phyloP scores from a whole-genome alignment of 2,888 invertebrate species.

The Catocala sponsa region DNA sequence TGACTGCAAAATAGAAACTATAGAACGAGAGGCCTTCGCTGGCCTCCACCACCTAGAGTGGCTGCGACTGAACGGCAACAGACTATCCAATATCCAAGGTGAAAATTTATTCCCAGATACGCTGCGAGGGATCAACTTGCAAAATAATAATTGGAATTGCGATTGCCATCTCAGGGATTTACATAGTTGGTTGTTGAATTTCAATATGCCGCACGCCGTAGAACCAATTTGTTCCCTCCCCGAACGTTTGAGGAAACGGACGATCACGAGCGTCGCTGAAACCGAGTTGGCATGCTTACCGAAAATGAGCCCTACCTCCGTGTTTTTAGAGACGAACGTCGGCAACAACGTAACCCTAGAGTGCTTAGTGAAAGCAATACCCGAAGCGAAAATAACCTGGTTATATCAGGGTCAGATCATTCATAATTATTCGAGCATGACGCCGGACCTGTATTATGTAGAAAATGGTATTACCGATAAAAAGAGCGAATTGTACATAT shows the following conservation, averaged over 20 bases:
- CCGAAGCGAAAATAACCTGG: slow-evolving; percentile 95
- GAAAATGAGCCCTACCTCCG: slow-evolving; percentile 92
- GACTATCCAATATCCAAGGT: slow-evolving; percentile 91
- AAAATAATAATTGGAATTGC: slow-evolving; percentile 96
- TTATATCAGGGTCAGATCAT: slow-evolving; percentile 94
- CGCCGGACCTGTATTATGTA: slow-evolving; percentile 91
- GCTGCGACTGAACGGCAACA: slow-evolving; percentile 94
- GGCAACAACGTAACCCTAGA: slow-evolving; percentile 94
- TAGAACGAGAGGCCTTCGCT: slow-evolving; percentile 94
- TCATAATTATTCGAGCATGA: slow-evolving; percentile 91
- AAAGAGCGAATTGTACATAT: slow-evolving; percentile 93
- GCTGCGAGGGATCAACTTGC: slow-evolving; percentile 93
- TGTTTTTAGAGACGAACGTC: slow-evolving; percentile 92
- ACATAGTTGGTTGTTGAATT: slow-evolving; percentile 92
- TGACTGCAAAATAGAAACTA: slow-evolving; percentile 92
- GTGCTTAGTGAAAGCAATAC: slow-evolving; percentile 94
- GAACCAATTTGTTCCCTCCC: slow-evolving; percentile 94
- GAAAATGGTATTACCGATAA: slow-evolving; percentile 92
- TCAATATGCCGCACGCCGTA: slow-evolving; percentile 92
- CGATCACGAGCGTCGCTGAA: slow-evolving; percentile 90
- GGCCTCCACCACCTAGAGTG: slow-evolving; percentile 94
- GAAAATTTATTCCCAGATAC: slow-evolving; percentile 92
- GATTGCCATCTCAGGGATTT: slow-evolving; percentile 94
- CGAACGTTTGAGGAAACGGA: slow-evolving; percentile 89
- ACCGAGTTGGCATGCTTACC: slow-evolving; percentile 94